A percentile compares a stretch with the other conserved stretches of the same genome.
Evolutionary conservation across 2,113 vertebrate species (phyloP).

Genomic region (Seriola aureovittata): DNA sequence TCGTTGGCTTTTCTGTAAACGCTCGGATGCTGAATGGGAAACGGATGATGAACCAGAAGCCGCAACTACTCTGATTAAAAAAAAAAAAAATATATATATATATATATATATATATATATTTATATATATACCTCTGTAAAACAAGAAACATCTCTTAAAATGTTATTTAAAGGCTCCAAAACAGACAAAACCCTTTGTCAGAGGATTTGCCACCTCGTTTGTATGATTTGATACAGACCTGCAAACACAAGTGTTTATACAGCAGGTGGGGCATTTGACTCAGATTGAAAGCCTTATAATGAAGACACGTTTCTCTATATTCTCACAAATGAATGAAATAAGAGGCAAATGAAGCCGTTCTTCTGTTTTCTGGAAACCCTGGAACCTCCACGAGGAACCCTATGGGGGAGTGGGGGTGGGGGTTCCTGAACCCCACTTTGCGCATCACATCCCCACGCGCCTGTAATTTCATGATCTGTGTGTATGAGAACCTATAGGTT

Average conservation of each 20-base stretch:
- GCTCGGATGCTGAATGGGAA: conserved; percentile 27
- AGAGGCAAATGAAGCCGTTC: neutral
- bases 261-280: conserved; percentile 50
- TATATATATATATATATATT: too few relatives aligned
- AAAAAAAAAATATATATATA: too few relatives aligned
- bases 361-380: neutral
- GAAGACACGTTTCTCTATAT: conserved; percentile 6
- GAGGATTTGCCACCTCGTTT: neutral
- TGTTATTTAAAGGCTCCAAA: neutral
- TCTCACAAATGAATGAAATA: neutral
- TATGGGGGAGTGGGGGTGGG: neutral
- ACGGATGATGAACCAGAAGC: neutral
- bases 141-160: neutral
- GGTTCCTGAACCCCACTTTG: conserved; percentile 1
- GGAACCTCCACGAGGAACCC: conserved; percentile 8
- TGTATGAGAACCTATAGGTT: conserved; percentile 51
- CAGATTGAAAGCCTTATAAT: conserved; percentile 11
- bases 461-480: conserved; percentile 20
- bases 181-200: conserved; percentile 1
- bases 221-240: conserved; percentile 4
- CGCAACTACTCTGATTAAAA: neutral
- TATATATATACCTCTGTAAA: neutral
- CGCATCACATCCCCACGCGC: conserved; percentile 17
- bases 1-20: conserved; percentile 43
- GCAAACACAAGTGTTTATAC: conserved; percentile 24